Evolutionary conservation across 2,888 invertebrate genomes (phyloP), one percentile per base, ranked within the genome.

Genomic region (Luffia ferchaultella): DNA sequence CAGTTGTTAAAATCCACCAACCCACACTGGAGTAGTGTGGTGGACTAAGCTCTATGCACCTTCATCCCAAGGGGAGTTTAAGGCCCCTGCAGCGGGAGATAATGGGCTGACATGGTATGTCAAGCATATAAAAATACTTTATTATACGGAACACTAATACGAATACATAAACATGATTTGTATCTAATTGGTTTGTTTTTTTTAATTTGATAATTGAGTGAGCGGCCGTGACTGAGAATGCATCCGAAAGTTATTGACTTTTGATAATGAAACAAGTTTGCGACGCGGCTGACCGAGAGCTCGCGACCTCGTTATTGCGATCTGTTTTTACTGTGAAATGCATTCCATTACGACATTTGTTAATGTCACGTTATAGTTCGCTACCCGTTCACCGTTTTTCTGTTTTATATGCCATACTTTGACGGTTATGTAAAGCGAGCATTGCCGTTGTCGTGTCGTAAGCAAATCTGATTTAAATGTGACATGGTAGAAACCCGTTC

Each of bases 191-290:
- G 30, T 30, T 30, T 30, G 30, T 12, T 30, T 30, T 30, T 30
- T 3, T 30, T 30, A 7, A 12, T 30, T 30, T 30, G 12, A 7
- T 30, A 12, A 30, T 30, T 12, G 30, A 3, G n/a, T 30, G 3
- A 30, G 15, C 73, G 82, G 72, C 82, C 82, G 60, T 82, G 80
- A 80, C 77, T 80, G 65, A 69, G 67, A 72, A 76, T 77, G 78
- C 76, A 76, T 78, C 79, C 67, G 76, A 80, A 79, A 82, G 82
- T 82, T 83, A 83, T 83, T 83, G 82, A 83, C 82, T 82, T 80
- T 82, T 82, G 82, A 76, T 82, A 79, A 82, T 83, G 82, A 74
- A 83, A 83, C 82, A 77, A 72, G 82, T 83, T 82, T 78, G 70
- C 63, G 67, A 66, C 67, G 59, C 64, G 17, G 66, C 71, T 82